Base-by-base conservation (phyloP, 2,888 invertebrate genomes). In the Branchellion lobata region DNA sequence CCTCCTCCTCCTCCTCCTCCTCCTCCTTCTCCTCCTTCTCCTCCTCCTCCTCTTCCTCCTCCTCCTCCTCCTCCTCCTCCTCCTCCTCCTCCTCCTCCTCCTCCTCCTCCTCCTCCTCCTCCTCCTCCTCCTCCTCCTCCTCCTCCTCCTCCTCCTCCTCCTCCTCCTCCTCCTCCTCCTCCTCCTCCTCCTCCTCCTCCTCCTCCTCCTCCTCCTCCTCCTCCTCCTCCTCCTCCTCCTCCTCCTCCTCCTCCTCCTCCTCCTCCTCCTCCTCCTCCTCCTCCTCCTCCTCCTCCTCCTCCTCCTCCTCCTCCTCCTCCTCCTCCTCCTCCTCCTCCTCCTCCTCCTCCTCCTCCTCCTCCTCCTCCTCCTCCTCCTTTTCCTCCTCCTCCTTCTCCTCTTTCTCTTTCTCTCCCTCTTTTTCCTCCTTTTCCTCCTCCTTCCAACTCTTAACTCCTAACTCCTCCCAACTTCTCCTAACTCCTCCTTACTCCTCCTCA, bases 351-450 rank as follows among this genome's bases (percentile, higher is more conserved):
- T 3, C 24, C 74, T 76, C 24, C 34, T 24, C n/a, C 53, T 24
- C 29, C 78, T 24, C 14, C 78, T 31, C n/a, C 74, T 24, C n/a
- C 73, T 36, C 31, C 74, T 27, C 14, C 0, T 36, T 51, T 68
- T 31, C 29, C n/a, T 14, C 69, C 27, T 14, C 21, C 11, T 14
- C 21, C 14, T 68, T 24, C 14, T 84, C 84, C 65, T 83, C 83
- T n/a, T n/a, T n/a, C n/a, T n/a, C n/a, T n/a, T n/a, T n/a, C n/a
- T n/a, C n/a, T n/a, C n/a, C n/a, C n/a, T n/a, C n/a, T n/a, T n/a
- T n/a, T n/a, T n/a, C n/a, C n/a, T n/a, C n/a, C n/a, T n/a, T n/a
- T n/a, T n/a, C n/a, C n/a, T n/a, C n/a, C n/a, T n/a, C n/a, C n/a
- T n/a, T n/a, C n/a, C n/a, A n/a, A n/a, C n/a, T n/a, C n/a, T n/a